These are phyloP conservation scores for Sinelater perroti DNA, from an alignment of 2,888 invertebrate species.

Conservation along the genomic window DNA sequence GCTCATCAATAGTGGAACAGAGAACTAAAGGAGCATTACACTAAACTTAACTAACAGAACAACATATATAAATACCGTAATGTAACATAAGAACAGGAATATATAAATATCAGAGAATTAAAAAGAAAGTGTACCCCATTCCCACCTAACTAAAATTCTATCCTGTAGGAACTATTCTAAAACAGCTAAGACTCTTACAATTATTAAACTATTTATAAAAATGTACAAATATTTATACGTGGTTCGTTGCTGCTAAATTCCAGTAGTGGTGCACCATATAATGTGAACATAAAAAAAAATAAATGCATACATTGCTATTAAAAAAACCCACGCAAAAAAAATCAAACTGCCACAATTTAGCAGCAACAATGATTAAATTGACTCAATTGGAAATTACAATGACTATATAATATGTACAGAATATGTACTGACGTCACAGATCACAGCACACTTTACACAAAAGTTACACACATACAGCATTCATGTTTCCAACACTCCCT, in stretches of 20 bases:
- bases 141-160: slow-evolving; percentile 17
- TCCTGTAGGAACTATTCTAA: slow-evolving; percentile 31
- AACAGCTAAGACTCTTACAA: slow-evolving; percentile 31
- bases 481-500: too few species aligned
- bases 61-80: slow-evolving; percentile 17
- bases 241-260: slow-evolving; percentile 26
- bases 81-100: slow-evolving; percentile 27
- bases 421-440: slow-evolving; percentile 37
- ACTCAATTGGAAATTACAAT: slow-evolving; percentile 35
- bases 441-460: slow-evolving; percentile 39
- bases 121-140: slow-evolving; percentile 23
- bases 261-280: slow-evolving; percentile 17
- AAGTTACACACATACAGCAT: slow-evolving; percentile 31
- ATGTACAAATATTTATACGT: slow-evolving; percentile 38
- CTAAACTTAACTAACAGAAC: slow-evolving; percentile 16
- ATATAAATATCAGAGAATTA: slow-evolving; percentile 23
- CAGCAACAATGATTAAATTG: slow-evolving; percentile 36
- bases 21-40: slow-evolving; percentile 15
- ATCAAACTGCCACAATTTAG: slow-evolving; percentile 14
- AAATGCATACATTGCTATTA: not conserved
- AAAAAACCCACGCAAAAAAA: not conserved
- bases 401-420: slow-evolving; percentile 32
- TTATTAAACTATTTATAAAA: slow-evolving; percentile 38
- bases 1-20: too few species aligned
- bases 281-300: too few species aligned